Percentiles rank a stretch among this genome's conserved stretches.
Evolutionary conservation across 2,888 invertebrate species (phyloP).

Genomic region (Incurvaria masculella): DNA sequence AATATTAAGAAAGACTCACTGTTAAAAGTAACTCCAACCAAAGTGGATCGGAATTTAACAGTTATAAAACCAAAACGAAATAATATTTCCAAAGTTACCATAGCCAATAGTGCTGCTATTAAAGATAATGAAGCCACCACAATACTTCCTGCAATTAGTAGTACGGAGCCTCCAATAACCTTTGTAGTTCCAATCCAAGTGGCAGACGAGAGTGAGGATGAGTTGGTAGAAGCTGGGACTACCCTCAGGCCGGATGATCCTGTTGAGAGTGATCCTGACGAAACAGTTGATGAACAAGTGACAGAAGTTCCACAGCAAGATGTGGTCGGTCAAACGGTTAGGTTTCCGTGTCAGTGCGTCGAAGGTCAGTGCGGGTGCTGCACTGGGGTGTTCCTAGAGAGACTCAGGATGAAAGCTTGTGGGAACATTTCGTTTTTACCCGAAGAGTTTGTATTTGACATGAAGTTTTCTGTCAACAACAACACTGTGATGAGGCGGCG

Average conservation of each 20-base stretch:
- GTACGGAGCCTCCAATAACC: slow-evolving; percentile 25
- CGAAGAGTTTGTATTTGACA: slow-evolving; percentile 78
- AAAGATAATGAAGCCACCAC: too few relatives aligned
- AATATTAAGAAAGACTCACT: too few relatives aligned
- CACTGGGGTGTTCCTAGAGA: slow-evolving; percentile 56
- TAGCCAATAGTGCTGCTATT: too few relatives aligned
- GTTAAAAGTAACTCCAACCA: too few relatives aligned
- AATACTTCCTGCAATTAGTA: not conserved
- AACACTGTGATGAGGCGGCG: slow-evolving; percentile 67
- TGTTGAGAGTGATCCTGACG: slow-evolving; percentile 15
- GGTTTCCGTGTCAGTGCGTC: slow-evolving; percentile 61
- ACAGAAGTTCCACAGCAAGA: slow-evolving; percentile 3
- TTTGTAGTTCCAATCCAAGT: slow-evolving; percentile 42
- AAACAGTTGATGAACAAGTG: slow-evolving; percentile 15
- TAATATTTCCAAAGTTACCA: too few relatives aligned
- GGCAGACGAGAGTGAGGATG: slow-evolving; percentile 24
- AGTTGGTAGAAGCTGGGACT: slow-evolving; percentile 22
- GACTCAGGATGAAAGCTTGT: slow-evolving; percentile 71
- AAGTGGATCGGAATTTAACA: too few relatives aligned
- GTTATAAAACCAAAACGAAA: too few relatives aligned
- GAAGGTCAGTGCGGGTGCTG: slow-evolving; percentile 67
- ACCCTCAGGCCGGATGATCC: slow-evolving; percentile 13
- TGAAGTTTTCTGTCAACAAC: slow-evolving; percentile 69
- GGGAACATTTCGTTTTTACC: slow-evolving; percentile 75
- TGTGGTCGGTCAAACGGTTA: slow-evolving; percentile 43